A percentile compares a stretch with the other conserved stretches of the same genome.
These are phyloP conservation scores for Ctenoplectra terminalis DNA, from an alignment of 1,140 invertebrate species.

Conservation along the genomic window DNA sequence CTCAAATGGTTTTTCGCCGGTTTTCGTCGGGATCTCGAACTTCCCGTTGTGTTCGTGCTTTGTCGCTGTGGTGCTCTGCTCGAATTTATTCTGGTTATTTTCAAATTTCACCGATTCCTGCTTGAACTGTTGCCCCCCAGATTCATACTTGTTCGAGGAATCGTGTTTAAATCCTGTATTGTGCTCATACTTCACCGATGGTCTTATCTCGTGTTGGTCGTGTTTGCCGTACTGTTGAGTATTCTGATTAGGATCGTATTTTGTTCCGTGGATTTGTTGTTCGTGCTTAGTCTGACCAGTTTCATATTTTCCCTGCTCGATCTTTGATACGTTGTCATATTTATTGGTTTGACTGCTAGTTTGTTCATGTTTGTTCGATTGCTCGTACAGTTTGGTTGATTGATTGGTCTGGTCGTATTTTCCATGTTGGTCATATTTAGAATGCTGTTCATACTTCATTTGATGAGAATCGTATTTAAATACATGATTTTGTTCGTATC, in stretches of 20 bases:
- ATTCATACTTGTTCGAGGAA: slow-evolving; percentile 53
- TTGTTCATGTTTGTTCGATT: slow-evolving; percentile 57
- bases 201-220: slow-evolving; percentile 60
- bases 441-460: slow-evolving; percentile 58
- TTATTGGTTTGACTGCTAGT: slow-evolving; percentile 59
- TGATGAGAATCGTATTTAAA: slow-evolving; percentile 64
- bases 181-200: slow-evolving; percentile 69
- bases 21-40: slow-evolving; percentile 69
- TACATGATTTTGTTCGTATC: slow-evolving; percentile 32
- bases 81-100: slow-evolving; percentile 63
- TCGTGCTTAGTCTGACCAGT: slow-evolving; percentile 53
- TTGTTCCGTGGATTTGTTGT: slow-evolving; percentile 59
- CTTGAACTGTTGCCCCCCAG: slow-evolving; percentile 43
- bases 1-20: slow-evolving; percentile 75
- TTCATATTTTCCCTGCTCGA: slow-evolving; percentile 58
- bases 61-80: slow-evolving; percentile 50
- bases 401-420: slow-evolving; percentile 64
- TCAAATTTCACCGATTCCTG: slow-evolving; percentile 64
- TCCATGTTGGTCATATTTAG: slow-evolving; percentile 43
- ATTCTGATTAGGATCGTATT: slow-evolving; percentile 68
- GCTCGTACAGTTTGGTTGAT: slow-evolving; percentile 66
- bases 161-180: slow-evolving; percentile 69
- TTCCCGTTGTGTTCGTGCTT: slow-evolving; percentile 77
- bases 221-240: slow-evolving; percentile 68
- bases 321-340: slow-evolving; percentile 58